Conservation (phyloP, 2,888 invertebrate species). For the Nephrocerus scutellatus region DNA sequence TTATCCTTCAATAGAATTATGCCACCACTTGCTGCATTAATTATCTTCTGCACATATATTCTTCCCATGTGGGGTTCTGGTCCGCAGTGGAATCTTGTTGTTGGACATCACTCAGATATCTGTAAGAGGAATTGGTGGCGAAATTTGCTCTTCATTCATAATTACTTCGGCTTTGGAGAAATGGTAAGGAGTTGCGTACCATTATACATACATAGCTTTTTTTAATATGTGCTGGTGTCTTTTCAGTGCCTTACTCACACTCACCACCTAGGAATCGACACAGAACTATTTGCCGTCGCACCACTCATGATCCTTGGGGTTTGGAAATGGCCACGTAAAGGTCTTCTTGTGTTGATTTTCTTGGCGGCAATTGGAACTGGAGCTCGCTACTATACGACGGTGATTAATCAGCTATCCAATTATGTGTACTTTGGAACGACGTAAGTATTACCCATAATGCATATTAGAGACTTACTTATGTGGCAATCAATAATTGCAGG, state of each 20-base stretch:
- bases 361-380: slow-evolving; percentile 54
- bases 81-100: slow-evolving; percentile 63
- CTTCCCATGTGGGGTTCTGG: slow-evolving; percentile 58
- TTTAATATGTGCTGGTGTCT: not conserved
- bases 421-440: slow-evolving; percentile 63
- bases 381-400: slow-evolving; percentile 57
- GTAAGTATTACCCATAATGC: slow-evolving; percentile 51
- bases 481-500: slow-evolving; percentile 50
- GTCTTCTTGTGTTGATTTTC: slow-evolving; percentile 46
- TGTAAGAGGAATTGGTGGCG: slow-evolving; percentile 66
- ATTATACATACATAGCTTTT: not conserved
- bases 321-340: slow-evolving; percentile 57
- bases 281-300: slow-evolving; percentile 58
- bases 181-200: slow-evolving; percentile 50
- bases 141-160: slow-evolving; percentile 63
- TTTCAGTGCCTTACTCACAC: slow-evolving; percentile 62
- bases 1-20: slow-evolving; percentile 48
- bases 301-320: slow-evolving; percentile 54
- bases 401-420: slow-evolving; percentile 55
- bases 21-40: slow-evolving; percentile 58
- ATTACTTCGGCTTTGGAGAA: slow-evolving; percentile 65
- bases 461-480: too few relatives aligned
- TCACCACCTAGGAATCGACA: slow-evolving; percentile 65
- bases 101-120: slow-evolving; percentile 59
- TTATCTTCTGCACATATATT: slow-evolving; percentile 61